Base-by-base conservation (phyloP, 2,113 vertebrate species). In the Planiliza haematocheilus region DNA sequence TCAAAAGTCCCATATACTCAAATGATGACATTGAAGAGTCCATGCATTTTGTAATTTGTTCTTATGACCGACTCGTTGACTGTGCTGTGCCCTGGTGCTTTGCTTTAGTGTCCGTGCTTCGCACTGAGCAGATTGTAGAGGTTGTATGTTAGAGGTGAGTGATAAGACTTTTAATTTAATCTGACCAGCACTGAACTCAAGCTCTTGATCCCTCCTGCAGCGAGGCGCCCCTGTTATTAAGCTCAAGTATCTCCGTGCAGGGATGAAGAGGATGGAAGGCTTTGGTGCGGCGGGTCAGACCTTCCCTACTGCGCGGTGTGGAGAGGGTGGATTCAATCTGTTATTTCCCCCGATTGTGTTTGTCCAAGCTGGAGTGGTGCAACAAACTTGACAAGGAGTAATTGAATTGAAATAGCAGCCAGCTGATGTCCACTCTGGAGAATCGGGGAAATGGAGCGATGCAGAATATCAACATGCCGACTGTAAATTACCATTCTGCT, bases 151-250 rank as follows among this genome's bases (percentile, higher is more conserved):
- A 1, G 50, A 67, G 42, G 60, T 61, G 70, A 81, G 62, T 30
- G 81, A 80, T 80, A 64, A 80, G 76, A 68, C 65, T 78, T 80
- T 68, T 20, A 65, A 56, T 77, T 77, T 68, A 74, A 77, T 82
- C 68, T 42, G 55, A 39, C 42, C 9, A 30, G 4, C 9, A 7
- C 30, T 49, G 68, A 68, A 78, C 57, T 64, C 30, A 5, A 85
- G 77, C 62, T 75, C 57, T 36, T 66, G 70, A 78, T 78, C 52
- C 74, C 60, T 41, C 48, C 59, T 17, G 64, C 70, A 10, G 70
- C 21, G 7, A 8, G 50, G 37, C 43, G 8, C 51, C 21, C 51
- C 56, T 7, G 65, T 77, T 82, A 74, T 85, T 83, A 69, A 74
- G 57, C 65, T 78, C 24, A 37, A 80, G 73, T 71, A 68, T 70